Evolutionary conservation across 2,113 vertebrate species (phyloP), one percentile per base, ranked within the genome.

Genomic region (Notothenia coriiceps): DNA sequence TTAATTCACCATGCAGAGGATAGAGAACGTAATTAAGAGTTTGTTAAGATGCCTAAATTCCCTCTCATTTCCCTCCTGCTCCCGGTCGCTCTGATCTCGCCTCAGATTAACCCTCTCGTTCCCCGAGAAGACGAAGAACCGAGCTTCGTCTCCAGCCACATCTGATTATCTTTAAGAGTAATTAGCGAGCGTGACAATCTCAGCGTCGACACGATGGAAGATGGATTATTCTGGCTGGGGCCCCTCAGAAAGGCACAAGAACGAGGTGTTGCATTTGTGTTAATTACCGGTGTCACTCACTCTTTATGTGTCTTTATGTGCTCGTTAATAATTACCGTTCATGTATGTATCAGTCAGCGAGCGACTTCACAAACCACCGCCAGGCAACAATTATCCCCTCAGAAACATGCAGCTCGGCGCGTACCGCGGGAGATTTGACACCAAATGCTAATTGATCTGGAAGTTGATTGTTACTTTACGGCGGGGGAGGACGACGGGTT

Each of bases 1-100:
- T 29, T 3, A 29, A 29, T 29, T 29, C 25, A 29, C 25, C 25
- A 29, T 29, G 83, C 88, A 55, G 84, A 89, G 90, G 90, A 93
- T 89, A 89, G 85, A 88, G 86, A 86, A 83, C 62, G 82, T 93
- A 92, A 94, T 94, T 94, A 92, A 90, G 88, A 89, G 82, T 93
- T 91, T 91, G 88, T 90, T 94, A 93, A 94, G 89, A 94, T 93
- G 88, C 88, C 86, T 88, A 92, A 91, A 94, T 93, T 93, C 89
- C 86, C 88, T 92, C 89, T 93, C 75, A 89, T 91, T 90, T 86
- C 70, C 35, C 35, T 7, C 5, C 35, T 40, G 85, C 82, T 85
- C 73, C 77, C 78, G 35, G 35, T 40, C 91, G 85, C 89, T 91
- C 89, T 90, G 91, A 94, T 93, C 93, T 88, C 22, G 61, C 88